A percentile compares a stretch with the other conserved stretches of the same genome.
These are phyloP conservation scores for Phocoena phocoena DNA, from an alignment of 2,113 vertebrate species.

Conservation along the genomic window DNA sequence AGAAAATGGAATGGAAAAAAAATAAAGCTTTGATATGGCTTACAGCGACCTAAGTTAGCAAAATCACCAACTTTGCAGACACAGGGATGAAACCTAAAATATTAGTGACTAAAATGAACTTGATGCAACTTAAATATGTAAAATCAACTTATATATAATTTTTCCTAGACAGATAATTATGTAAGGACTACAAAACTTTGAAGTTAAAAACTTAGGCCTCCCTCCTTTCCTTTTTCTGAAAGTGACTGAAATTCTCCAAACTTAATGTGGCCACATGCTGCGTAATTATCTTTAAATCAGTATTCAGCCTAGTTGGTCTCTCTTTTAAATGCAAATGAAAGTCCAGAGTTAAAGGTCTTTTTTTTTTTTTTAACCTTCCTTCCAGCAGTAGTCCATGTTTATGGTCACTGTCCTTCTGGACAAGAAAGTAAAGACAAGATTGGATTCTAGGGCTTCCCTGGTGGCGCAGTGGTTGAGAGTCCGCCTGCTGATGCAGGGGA, in stretches of 20 bases:
- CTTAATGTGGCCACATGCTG: conserved; percentile 56
- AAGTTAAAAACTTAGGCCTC: neutral
- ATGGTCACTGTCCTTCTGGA: neutral
- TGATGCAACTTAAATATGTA: neutral
- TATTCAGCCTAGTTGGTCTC: neutral
- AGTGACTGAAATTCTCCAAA: conserved; percentile 47
- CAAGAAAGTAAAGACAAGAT: neutral
- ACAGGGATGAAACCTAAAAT: neutral
- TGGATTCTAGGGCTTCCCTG: neutral
- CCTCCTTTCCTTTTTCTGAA: conserved; percentile 20
- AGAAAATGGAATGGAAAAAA: neutral
- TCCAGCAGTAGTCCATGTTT: neutral
- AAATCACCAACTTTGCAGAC: neutral
- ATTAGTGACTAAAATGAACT: neutral
- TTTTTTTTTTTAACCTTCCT: neutral
- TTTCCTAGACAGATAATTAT: conserved; percentile 2
- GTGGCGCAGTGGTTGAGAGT: no score
- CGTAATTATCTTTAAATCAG: conserved; percentile 68
- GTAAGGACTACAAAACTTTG: neutral
- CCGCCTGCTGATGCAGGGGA: no score
- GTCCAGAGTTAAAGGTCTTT: neutral
- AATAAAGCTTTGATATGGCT: neutral
- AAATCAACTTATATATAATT: neutral
- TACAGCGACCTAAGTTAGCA: neutral
- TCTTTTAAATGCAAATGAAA: conserved; percentile 73